Base-by-base conservation (phyloP, 2,888 invertebrate species). In the Psylliodes chrysocephalus region DNA sequence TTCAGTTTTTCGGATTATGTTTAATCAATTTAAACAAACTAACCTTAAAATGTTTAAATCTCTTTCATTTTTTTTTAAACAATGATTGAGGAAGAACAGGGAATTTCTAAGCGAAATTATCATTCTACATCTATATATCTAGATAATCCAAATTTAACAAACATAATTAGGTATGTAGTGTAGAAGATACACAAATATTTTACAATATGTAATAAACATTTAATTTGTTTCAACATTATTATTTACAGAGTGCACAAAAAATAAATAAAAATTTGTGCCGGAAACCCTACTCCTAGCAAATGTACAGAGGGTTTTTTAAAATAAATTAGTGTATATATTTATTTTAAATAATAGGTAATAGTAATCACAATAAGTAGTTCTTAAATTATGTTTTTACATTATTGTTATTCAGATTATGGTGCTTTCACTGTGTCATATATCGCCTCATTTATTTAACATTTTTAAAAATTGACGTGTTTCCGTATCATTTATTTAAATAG, bases 241-340 rank as follows among this genome's bases (percentile, higher is more conserved):
- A 38, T 54, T 12, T 54, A 54, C 54, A 54, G 54, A 54, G 54
- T 54, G 40, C 54, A 40, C 54, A 54, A 54, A 54, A 38, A 35
- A 35, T 19, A 15, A 25, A 47, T 25, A 2, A 30, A 30, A 25
- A 49, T 30, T 10, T 3, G 17, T 44, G 42, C 17, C 5, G 12
- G 6, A 5, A 40, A 33, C 33, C 33, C 33, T 8, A 10, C 7
- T 10, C n/a, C n/a, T n/a, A 33, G 33, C 33, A 35, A 35, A 35
- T 35, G 6, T 35, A 35, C 14, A 33, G 33, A 33, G 33, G 33
- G 33, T 10, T 35, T 35, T 35, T 3, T 35, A 35, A 12, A 1
- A 35, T 14, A 35, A 14, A n/a, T 7, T n/a, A 35, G 3, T 22
- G 14, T 35, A 5, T 44, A 18, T 18, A 44, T 18, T 44, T 6